Base-by-base conservation (phyloP, 2,113 vertebrate genomes). In the Xiphorhynchus elegans region DNA sequence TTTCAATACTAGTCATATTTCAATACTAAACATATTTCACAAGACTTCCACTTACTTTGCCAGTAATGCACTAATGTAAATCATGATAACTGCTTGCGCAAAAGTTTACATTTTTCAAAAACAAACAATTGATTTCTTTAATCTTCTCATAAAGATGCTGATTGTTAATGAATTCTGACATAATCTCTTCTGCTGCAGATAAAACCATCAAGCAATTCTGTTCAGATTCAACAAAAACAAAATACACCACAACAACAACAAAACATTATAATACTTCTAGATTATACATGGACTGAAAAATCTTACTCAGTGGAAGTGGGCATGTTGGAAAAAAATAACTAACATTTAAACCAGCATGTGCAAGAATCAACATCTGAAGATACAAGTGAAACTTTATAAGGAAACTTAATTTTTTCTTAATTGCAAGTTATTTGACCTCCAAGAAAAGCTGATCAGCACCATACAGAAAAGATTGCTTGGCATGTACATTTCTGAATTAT, bases 51-150 rank as follows among this genome's bases (percentile, higher is more conserved):
- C 62, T 89, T 95, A 78, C 67, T 91, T 95, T 93, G 20, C 84
- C 62, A 92, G 24, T 81, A 95, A 96, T 91, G 70, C 31, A 86
- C 81, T 82, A 74, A 95, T 59, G n/a, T 5, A 97, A 92, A 96
- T 93, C 72, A 90, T 25, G 64, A 85, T 75, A 95, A 87, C 70
- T 49, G 21, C 20, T 75, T 85, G 69, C 64, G 77, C 10, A 78
- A 84, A 86, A 21, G 55, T 86, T 97, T 93, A 83, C 33, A 91
- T 87, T 92, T 96, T 97, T 93, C 50, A 79, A 94, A 96, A 96
- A 92, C 64, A 64, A 96, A 74, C 56, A 95, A 84, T 78, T 50
- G 46, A 90, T 95, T 96, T 96, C 50, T 95, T 83, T 95, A 96
- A 84, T 47, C 46, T 95, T 96, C 82, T 91, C 72, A 56, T 86